phyloP scores from a whole-genome alignment of 2,113 vertebrate species.

The Neotoma lepida region DNA sequence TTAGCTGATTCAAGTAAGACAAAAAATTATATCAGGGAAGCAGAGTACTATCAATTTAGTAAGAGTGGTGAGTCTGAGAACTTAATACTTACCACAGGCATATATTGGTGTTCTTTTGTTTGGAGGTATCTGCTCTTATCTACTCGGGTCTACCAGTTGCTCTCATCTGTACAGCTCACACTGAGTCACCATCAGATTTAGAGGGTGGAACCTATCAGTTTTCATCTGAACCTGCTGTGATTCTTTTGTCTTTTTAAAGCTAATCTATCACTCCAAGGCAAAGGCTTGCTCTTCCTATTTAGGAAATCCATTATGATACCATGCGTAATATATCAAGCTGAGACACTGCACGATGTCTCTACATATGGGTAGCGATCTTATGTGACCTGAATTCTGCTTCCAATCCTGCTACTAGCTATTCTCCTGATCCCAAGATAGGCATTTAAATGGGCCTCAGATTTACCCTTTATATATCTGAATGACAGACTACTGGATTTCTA shows the following conservation, averaged over 20 bases:
- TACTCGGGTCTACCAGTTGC: neutral
- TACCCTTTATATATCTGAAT: neutral
- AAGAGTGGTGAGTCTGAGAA: neutral
- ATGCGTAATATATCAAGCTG: conserved; percentile 59
- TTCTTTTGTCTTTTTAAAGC: conserved; percentile 55
- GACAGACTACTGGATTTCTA: neutral
- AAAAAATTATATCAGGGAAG: conserved; percentile 59
- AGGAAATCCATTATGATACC: conserved; percentile 53
- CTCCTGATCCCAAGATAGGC: neutral
- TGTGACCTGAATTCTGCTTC: conserved; percentile 21
- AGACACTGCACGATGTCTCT: conserved; percentile 11
- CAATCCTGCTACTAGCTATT: neutral
- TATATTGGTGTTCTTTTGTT: neutral
- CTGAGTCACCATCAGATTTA: conserved; percentile 21
- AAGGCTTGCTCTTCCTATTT: conserved; percentile 66
- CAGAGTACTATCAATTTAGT: conserved; percentile 41
- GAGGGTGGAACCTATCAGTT: conserved; percentile 29
- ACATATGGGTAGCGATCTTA: neutral
- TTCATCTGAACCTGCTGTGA: conserved; percentile 70
- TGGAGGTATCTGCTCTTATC: neutral
- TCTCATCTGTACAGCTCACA: neutral
- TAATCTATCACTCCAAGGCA: conserved; percentile 66
- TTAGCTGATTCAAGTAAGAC: conserved; percentile 33
- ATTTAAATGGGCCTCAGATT: neutral
- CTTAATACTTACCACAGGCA: neutral